A percentile compares a stretch with the other conserved stretches of the same genome.
phyloP scores from a whole-genome alignment of 1,140 invertebrate species.

The Muscidifurax raptorellus region DNA sequence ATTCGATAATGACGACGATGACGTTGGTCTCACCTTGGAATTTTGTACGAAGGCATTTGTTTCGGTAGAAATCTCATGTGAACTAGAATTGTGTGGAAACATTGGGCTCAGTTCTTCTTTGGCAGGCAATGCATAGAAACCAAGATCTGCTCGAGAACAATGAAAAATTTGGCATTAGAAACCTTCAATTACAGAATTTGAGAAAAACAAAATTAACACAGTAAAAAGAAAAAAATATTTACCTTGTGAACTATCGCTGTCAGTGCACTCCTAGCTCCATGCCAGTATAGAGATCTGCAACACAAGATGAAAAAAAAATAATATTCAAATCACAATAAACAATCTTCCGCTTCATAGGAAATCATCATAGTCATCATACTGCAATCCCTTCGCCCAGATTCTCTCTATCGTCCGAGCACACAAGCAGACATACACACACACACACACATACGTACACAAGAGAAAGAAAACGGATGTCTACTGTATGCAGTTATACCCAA shows the following conservation, averaged over 20 bases:
- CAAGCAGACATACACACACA: too few species aligned
- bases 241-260: slow-evolving; percentile 75
- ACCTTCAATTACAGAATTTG: background rate
- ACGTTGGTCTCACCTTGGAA: slow-evolving; percentile 72
- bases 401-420: background rate
- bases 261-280: slow-evolving; percentile 76
- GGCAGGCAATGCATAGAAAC: slow-evolving; percentile 79
- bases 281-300: slow-evolving; percentile 75
- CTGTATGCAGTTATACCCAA: background rate
- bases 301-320: slow-evolving; percentile 35
- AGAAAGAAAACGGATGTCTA: background rate
- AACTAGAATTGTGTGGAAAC: slow-evolving; percentile 80
- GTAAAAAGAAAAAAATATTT: slow-evolving; percentile 45
- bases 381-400: background rate
- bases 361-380: background rate
- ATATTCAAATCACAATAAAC: background rate
- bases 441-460: too few species aligned
- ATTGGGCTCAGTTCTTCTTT: slow-evolving; percentile 80
- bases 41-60: slow-evolving; percentile 80
- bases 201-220: background rate
- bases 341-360: too few species aligned
- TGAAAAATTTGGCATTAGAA: background rate
- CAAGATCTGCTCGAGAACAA: slow-evolving; percentile 71
- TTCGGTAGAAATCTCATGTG: slow-evolving; percentile 79
- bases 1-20: background rate